These are phyloP conservation scores for Apamea sordens DNA, from an alignment of 2,888 invertebrate species.

Conservation along the genomic window DNA sequence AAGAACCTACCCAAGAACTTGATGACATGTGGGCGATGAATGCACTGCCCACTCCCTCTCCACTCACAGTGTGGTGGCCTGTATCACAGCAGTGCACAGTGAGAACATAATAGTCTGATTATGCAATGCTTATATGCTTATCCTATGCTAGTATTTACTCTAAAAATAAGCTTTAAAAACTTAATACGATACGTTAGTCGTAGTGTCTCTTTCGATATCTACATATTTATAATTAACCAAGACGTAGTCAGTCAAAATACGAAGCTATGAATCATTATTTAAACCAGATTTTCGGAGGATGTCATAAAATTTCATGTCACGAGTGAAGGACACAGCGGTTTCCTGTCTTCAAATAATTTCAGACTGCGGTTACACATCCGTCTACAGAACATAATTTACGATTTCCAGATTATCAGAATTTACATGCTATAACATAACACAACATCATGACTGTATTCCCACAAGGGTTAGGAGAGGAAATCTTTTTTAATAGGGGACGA, in stretches of 20 bases:
- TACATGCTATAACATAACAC: not conserved
- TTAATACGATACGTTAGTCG: too few species aligned
- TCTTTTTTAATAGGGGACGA: not conserved
- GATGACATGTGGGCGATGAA: too few species aligned
- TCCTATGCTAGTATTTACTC: too few species aligned
- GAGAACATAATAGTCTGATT: not conserved
- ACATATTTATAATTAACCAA: not conserved
- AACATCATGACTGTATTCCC: not conserved
- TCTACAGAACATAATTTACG: conserved; percentile 12
- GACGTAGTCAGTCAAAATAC: not conserved
- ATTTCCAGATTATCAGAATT: not conserved
- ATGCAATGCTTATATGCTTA: not conserved
- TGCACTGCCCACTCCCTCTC: too few species aligned
- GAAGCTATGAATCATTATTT: not conserved
- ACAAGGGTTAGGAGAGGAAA: not conserved
- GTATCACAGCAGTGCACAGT: too few species aligned
- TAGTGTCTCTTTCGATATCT: not conserved
- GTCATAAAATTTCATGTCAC: not conserved
- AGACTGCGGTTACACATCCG: conserved; percentile 32
- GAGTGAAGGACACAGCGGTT: not conserved
- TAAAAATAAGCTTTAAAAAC: too few species aligned
- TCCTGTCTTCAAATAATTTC: conserved; percentile 24
- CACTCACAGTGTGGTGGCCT: too few species aligned
- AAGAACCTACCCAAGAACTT: too few species aligned
- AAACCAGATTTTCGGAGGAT: not conserved